Percentiles rank a stretch among this genome's conserved stretches.
phyloP scores from a whole-genome alignment of 2,797 vertebrate genomes.

The Dipus sagitta region DNA sequence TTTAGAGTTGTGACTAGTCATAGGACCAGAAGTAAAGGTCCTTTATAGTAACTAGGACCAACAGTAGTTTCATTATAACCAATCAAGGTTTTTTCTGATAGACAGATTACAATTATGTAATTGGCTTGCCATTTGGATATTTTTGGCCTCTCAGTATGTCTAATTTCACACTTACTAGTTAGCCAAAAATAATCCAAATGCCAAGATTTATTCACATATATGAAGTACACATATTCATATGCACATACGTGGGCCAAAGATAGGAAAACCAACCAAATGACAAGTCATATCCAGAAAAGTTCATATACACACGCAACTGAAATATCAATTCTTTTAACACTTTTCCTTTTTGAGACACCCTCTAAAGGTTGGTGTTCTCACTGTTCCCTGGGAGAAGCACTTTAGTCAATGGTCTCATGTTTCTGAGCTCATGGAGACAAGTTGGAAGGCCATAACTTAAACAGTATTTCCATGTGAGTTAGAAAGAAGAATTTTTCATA shows the following conservation, averaged over 20 bases:
- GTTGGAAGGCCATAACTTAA: neutral
- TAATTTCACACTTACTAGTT: slow-evolving; percentile 72
- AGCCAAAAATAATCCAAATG: slow-evolving; percentile 67
- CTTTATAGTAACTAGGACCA: neutral
- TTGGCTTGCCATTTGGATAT: slow-evolving; percentile 68
- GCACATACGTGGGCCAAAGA: slow-evolving; percentile 41
- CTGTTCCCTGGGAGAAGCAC: neutral
- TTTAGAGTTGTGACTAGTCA: neutral
- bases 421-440: neutral
- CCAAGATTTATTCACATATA: slow-evolving; percentile 70
- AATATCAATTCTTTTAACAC: slow-evolving; percentile 67
- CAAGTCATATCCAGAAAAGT: slow-evolving; percentile 60
- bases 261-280: slow-evolving; percentile 60
- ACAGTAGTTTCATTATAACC: slow-evolving; percentile 38
- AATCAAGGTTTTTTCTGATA: neutral
- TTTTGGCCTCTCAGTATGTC: slow-evolving; percentile 41
- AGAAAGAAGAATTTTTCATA: neutral
- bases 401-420: slow-evolving; percentile 7
- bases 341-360: slow-evolving; percentile 64
- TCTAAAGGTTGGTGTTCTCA: slow-evolving; percentile 68
- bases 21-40: neutral
- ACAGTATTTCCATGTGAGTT: neutral
- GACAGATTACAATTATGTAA: slow-evolving; percentile 81
- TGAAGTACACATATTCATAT: slow-evolving; percentile 52
- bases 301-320: slow-evolving; percentile 41